Evolutionary conservation across 2,797 vertebrate genomes (phyloP).

Genomic region (Myotis daubentonii): DNA sequence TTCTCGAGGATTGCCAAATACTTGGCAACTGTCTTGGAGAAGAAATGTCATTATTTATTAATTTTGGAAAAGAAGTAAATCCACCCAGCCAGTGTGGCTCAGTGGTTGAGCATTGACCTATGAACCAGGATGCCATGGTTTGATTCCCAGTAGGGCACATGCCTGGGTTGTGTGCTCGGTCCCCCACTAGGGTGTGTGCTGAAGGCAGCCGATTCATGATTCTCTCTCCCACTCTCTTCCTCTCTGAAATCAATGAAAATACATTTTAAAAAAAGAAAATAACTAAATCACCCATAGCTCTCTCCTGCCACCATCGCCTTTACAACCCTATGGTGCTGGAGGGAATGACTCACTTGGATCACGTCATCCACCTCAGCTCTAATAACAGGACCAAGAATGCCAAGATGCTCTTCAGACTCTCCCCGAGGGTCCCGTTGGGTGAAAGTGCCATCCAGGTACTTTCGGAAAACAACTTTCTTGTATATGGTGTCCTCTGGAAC

Average conservation of each 20-base stretch:
- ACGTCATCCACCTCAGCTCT: slow-evolving; percentile 94
- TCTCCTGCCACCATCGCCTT: neutral
- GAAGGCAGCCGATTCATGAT: no score
- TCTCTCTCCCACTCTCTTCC: no score
- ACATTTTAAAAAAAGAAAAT: no score
- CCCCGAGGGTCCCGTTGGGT: slow-evolving; percentile 87
- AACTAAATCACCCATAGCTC: neutral
- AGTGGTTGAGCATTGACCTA: no score
- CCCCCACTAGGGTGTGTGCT: no score
- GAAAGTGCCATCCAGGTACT: slow-evolving; percentile 92
- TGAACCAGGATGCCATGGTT: no score
- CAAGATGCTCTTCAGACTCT: slow-evolving; percentile 94
- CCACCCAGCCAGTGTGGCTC: no score
- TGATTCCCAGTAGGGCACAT: no score
- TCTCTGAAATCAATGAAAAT: no score
- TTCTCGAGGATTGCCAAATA: neutral
- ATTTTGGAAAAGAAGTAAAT: slow-evolving; percentile 2
- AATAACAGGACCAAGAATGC: slow-evolving; percentile 95
- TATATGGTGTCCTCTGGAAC: slow-evolving; percentile 83
- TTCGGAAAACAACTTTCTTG: slow-evolving; percentile 93
- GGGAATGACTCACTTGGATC: slow-evolving; percentile 89
- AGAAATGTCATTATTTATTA: neutral
- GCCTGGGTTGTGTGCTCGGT: no score
- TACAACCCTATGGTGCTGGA: neutral
- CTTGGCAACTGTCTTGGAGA: neutral